Conservation (phyloP, 64 coral and sea anemone species). For the Actinia equina region DNA sequence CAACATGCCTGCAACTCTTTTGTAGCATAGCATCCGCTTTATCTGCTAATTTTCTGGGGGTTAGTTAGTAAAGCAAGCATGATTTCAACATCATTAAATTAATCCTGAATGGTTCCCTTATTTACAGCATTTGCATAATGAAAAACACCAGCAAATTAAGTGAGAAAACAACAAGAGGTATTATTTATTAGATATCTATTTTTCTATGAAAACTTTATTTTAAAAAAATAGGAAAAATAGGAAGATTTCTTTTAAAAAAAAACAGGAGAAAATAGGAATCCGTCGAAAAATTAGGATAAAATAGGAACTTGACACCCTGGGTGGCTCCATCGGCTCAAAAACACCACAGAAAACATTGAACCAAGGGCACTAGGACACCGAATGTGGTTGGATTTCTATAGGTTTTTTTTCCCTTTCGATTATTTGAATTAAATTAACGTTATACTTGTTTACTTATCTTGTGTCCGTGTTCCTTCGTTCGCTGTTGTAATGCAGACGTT, state of each 20-base stretch:
- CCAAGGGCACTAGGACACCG: too few species aligned
- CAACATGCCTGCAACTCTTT: conserved; percentile 46
- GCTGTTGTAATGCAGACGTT: too few species aligned
- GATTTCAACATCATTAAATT: not conserved
- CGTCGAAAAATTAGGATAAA: not conserved
- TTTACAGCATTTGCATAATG: not conserved
- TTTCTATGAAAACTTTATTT: not conserved
- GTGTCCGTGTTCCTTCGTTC: too few species aligned
- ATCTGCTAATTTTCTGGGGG: too few species aligned
- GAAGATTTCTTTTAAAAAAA: not conserved
- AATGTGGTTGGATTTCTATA: too few species aligned
- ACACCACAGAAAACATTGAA: too few species aligned
- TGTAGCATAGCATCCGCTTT: conserved; percentile 35
- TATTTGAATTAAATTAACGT: too few species aligned
- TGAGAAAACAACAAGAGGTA: not conserved
- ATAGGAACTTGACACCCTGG: too few species aligned
- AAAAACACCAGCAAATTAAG: not conserved
- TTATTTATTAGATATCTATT: not conserved
- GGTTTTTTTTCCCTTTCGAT: too few species aligned
- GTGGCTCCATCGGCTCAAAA: too few species aligned
- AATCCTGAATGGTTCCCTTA: not conserved
- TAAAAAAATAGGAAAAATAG: too few species aligned
- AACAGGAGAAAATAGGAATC: not conserved
- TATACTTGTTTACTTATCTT: too few species aligned
- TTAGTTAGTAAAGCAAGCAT: not conserved